A percentile compares a stretch with the other conserved stretches of the same genome.
Evolutionary conservation across 35 echinoderm and acorn worm species (phyloP).

Genomic region (Anneissia japonica): DNA sequence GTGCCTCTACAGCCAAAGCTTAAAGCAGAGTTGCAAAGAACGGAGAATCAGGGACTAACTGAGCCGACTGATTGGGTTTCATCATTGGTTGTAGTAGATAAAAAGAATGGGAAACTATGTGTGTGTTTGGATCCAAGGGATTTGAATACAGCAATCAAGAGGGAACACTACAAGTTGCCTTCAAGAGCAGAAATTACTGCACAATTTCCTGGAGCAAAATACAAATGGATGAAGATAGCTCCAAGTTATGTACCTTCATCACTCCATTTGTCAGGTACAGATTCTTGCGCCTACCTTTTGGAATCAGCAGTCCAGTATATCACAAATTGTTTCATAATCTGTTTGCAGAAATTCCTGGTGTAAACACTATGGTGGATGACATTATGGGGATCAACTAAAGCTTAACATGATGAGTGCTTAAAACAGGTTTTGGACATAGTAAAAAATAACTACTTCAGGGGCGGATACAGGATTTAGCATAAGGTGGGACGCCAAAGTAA

Average conservation of each 20-base stretch:
- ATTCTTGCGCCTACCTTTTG: slow-evolving; percentile 40
- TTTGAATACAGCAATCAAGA: slow-evolving; percentile 11
- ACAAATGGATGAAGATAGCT: slow-evolving; percentile 15
- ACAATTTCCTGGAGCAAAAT: slow-evolving; percentile 45
- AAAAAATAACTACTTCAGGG: no score
- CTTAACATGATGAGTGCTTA: slow-evolving; percentile 34
- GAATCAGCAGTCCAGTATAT: slow-evolving; percentile 4
- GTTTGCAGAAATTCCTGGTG: slow-evolving; percentile 10
- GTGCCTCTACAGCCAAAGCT: no score
- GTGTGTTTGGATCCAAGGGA: slow-evolving; percentile 22
- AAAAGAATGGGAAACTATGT: slow-evolving; percentile 24
- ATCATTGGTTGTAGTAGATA: slow-evolving; percentile 4
- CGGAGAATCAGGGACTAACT: no score
- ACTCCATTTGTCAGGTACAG: slow-evolving; percentile 17
- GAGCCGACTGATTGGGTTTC: slow-evolving; percentile 29
- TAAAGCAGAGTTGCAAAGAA: no score
- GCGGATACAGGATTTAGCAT: no score
- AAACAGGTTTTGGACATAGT: no score
- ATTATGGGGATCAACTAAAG: slow-evolving; percentile 20
- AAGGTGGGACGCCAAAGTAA: no score
- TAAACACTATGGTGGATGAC: slow-evolving; percentile 29
- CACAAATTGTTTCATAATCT: not conserved
- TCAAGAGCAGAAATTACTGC: slow-evolving; percentile 47
- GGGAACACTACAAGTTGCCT: slow-evolving; percentile 40
- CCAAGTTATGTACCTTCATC: slow-evolving; percentile 36